A percentile compares a stretch with the other conserved stretches of the same genome.
Evolutionary conservation across 2,797 vertebrate species (phyloP).

Genomic region (Falco columbarius): DNA sequence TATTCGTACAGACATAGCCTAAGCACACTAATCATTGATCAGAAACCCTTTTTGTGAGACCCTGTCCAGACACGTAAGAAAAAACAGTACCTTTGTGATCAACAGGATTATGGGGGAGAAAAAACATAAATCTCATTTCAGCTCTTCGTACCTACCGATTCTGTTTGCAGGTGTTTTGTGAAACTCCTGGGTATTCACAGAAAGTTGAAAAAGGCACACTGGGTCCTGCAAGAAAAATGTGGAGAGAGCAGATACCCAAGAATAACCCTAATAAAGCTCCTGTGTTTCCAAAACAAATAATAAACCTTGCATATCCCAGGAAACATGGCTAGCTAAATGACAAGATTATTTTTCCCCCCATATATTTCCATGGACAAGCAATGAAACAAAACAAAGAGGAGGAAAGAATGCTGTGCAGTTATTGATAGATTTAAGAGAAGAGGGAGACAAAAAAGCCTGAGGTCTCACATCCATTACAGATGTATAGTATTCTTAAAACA

Average conservation of each 20-base stretch:
- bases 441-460: background rate
- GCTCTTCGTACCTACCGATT: background rate
- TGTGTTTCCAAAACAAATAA: constrained; percentile 67
- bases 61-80: background rate
- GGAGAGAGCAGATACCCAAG: constrained; percentile 21
- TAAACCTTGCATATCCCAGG: constrained; percentile 64
- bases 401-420: background rate
- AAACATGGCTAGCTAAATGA: constrained; percentile 24
- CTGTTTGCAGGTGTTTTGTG: background rate
- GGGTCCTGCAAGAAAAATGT: constrained; percentile 26
- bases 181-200: background rate
- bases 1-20: background rate
- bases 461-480: background rate
- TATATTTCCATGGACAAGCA: background rate
- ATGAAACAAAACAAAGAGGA: background rate
- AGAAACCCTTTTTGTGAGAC: background rate
- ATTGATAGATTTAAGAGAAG: background rate
- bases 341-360: background rate
- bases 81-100: background rate
- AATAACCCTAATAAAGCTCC: constrained; percentile 35
- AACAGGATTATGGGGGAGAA: background rate
- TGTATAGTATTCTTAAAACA: background rate
- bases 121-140: background rate
- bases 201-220: background rate
- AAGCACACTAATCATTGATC: background rate